A percentile compares a stretch with the other conserved stretches of the same genome.
These are phyloP conservation scores for Formicarius rufipectus DNA, from an alignment of 2,113 vertebrate species.

Conservation along the genomic window DNA sequence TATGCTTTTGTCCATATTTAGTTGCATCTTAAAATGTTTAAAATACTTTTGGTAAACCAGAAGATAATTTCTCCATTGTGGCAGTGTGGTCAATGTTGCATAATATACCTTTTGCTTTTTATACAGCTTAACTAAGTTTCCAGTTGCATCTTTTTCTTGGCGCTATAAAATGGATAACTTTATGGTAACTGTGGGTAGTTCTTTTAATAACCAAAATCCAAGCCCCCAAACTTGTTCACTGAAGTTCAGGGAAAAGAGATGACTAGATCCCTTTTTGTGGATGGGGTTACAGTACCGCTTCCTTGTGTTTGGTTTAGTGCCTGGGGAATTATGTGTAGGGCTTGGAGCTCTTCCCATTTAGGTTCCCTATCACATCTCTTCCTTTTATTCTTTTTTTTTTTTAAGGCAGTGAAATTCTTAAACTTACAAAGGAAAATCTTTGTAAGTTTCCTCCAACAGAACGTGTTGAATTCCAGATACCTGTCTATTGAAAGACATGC, in stretches of 20 bases:
- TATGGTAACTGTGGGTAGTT: neutral
- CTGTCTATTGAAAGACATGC: neutral
- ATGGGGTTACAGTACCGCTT: neutral
- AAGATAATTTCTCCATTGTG: neutral
- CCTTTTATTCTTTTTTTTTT: neutral
- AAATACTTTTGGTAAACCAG: neutral
- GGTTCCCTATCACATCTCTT: neutral
- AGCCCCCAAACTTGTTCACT: neutral
- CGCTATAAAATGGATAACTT: neutral
- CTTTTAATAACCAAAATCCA: neutral
- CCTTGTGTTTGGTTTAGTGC: neutral
- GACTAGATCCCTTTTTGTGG: neutral
- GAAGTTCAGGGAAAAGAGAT: neutral
- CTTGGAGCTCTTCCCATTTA: neutral
- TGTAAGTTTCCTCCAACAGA: neutral
- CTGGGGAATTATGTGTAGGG: neutral
- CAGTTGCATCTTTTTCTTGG: neutral
- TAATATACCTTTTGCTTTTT: neutral
- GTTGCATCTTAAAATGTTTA: neutral
- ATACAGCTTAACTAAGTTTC: neutral
- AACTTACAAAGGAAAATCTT: neutral
- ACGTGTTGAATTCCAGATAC: neutral
- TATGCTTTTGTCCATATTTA: neutral
- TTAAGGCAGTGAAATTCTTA: neutral
- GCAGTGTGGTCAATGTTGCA: neutral